Conservation (phyloP, 2,797 vertebrate genomes). For the Spea hammondii region DNA sequence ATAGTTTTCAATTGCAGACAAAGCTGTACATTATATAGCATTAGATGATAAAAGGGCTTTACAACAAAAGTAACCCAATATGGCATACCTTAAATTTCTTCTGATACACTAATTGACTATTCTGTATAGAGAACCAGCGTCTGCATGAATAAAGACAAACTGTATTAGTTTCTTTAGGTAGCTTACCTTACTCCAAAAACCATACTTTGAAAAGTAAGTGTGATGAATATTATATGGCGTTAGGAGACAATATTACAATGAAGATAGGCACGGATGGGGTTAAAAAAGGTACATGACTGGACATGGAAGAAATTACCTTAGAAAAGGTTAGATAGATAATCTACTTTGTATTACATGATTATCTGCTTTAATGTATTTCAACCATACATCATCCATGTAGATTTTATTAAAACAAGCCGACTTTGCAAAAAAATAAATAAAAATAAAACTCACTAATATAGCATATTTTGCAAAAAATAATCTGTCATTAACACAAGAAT, state of each 20-base stretch:
- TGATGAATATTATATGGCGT: conserved; percentile 12
- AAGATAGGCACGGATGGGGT: background rate
- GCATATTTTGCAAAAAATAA: too few species aligned
- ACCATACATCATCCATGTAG: too few species aligned
- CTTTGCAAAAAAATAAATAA: too few species aligned
- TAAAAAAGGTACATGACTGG: background rate
- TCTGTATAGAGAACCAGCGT: conserved; percentile 99
- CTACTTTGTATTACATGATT: too few species aligned
- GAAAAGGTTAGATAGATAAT: too few species aligned
- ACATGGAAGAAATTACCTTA: background rate
- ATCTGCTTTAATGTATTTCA: too few species aligned
- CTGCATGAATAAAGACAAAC: conserved; percentile 68
- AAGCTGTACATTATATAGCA: too few species aligned
- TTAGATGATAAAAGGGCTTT: too few species aligned
- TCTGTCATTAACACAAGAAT: too few species aligned
- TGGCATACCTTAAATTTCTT: conserved; percentile 96
- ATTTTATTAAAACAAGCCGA: too few species aligned
- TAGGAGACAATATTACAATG: conserved; percentile 4
- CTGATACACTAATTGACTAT: conserved; percentile 98
- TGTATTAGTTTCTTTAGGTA: background rate
- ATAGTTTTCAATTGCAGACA: too few species aligned
- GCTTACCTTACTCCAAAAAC: background rate
- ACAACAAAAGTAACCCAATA: background rate
- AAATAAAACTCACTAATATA: too few species aligned
- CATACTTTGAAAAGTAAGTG: conserved; percentile 9